Conservation (phyloP, 2,888 invertebrate genomes). For the Smittia sp. region DNA sequence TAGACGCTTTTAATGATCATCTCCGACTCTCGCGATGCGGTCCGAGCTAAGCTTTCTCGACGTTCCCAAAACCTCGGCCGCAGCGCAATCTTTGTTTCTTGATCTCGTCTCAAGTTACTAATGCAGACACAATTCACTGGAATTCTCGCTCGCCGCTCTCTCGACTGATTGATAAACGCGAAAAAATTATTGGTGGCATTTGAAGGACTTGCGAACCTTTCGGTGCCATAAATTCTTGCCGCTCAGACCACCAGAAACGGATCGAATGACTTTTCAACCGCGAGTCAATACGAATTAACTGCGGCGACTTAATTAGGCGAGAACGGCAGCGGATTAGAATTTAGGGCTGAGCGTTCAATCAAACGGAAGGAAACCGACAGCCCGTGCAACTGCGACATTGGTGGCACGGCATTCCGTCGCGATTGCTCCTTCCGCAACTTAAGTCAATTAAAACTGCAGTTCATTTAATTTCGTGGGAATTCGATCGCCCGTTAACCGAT, state of each 20-base stretch:
- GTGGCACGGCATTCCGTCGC: background rate
- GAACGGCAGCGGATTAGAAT: conserved; percentile 5
- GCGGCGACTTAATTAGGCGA: conserved; percentile 34
- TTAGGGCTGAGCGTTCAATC: background rate
- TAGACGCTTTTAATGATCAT: conserved; percentile 32
- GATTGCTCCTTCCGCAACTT: conserved; percentile 7
- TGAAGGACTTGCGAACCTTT: conserved; percentile 27
- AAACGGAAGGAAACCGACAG: background rate
- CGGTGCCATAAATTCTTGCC: conserved; percentile 1
- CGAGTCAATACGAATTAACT: conserved; percentile 39
- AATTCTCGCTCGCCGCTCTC: conserved; percentile 10
- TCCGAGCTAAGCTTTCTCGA: background rate
- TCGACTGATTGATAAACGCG: conserved; percentile 34
- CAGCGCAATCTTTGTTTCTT: conserved; percentile 11
- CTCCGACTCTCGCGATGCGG: background rate
- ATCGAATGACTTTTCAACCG: conserved; percentile 5
- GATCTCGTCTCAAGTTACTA: conserved; percentile 32
- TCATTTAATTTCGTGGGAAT: background rate
- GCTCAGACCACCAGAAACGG: background rate
- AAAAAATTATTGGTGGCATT: conserved; percentile 32
- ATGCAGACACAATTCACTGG: conserved; percentile 40
- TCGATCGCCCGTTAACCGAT: background rate
- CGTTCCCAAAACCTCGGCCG: background rate
- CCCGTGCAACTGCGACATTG: background rate
- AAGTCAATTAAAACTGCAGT: background rate